Conservation (phyloP, 1,140 invertebrate genomes). For the Pectinophora gossypiella region DNA sequence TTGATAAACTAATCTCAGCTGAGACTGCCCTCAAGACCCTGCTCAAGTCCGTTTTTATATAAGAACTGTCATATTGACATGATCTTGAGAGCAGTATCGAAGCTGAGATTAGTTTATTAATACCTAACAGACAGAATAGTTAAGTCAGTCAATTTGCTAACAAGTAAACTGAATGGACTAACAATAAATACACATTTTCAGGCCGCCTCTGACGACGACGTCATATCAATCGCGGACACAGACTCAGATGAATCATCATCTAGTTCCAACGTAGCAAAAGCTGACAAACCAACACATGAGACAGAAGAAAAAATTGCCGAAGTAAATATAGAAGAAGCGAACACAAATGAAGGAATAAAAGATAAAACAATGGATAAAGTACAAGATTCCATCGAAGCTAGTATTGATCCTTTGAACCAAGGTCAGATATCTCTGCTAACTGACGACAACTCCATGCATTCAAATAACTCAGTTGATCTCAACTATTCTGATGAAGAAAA, state of each 20-base stretch:
- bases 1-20: too few species aligned
- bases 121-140: too few species aligned
- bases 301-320: conserved; percentile 26
- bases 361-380: conserved; percentile 4
- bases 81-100: too few species aligned
- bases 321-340: conserved; percentile 1
- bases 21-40: too few species aligned
- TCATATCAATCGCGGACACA: conserved; percentile 43
- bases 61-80: too few species aligned
- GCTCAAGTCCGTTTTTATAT: too few species aligned
- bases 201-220: too few species aligned
- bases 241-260: conserved; percentile 37
- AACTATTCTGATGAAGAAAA: conserved; percentile 49
- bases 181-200: too few species aligned
- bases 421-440: conserved; percentile 44
- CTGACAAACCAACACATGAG: conserved; percentile 46
- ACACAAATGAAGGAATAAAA: background rate
- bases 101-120: too few species aligned
- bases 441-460: conserved; percentile 47
- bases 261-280: conserved; percentile 40
- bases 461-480: conserved; percentile 40
- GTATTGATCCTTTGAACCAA: conserved; percentile 38
- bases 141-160: too few species aligned
- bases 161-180: too few species aligned
- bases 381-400: conserved; percentile 13